phyloP scores from a whole-genome alignment of 92 coral and sea anemone species.

The Muricea muricata region DNA sequence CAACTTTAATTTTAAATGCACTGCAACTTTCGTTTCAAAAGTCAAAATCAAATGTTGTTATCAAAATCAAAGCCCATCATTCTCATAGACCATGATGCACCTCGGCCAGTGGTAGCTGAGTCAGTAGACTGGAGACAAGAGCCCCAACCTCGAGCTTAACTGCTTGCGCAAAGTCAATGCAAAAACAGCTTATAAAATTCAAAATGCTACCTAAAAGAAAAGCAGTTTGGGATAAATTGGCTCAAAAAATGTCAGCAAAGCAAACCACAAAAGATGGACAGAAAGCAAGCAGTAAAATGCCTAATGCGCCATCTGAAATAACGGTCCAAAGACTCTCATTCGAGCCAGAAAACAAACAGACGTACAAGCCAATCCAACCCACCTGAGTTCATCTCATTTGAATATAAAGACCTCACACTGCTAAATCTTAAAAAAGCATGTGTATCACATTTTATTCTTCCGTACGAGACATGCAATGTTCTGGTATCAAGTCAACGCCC shows the following conservation, averaged over 20 bases:
- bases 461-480: constrained; percentile 62
- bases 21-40: background rate
- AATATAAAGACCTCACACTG: constrained; percentile 53
- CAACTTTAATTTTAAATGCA: no score
- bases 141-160: no score
- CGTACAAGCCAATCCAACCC: constrained; percentile 72
- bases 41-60: background rate
- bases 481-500: constrained; percentile 71
- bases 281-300: constrained; percentile 5
- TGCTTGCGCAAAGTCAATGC: no score
- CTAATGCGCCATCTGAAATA: constrained; percentile 55
- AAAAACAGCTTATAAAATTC: background rate
- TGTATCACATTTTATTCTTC: constrained; percentile 66
- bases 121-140: background rate
- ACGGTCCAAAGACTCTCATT: constrained; percentile 62
- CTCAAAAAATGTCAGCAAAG: constrained; percentile 21
- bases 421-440: constrained; percentile 70
- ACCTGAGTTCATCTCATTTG: constrained; percentile 59
- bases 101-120: background rate
- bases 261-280: constrained; percentile 19
- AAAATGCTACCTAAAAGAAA: constrained; percentile 17
- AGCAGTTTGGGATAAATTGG: constrained; percentile 21
- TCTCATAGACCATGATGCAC: constrained; percentile 14
- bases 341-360: constrained; percentile 64
- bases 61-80: constrained; percentile 8